Evolutionary conservation across 2,888 invertebrate genomes (phyloP), one percentile per base, ranked within the genome.

Genomic region (Platycheirus rosarum): DNA sequence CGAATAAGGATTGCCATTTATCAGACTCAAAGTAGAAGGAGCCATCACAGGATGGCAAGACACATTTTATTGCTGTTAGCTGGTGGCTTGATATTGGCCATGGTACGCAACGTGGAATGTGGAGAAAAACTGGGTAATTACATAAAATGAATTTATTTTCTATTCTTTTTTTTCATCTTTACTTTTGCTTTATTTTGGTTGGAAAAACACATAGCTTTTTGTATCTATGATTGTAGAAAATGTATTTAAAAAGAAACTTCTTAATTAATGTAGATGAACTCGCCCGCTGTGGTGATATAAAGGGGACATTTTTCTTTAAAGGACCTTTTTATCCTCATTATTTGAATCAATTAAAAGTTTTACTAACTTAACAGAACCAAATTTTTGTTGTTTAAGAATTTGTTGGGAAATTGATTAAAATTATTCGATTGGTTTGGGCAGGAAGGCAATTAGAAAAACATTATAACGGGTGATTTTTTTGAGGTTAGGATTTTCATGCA

Each of bases 91-190:
- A 82, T 82, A 82, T 53, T 82, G 48, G 23, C 62, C 49, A 14
- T 63, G 63, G n/a, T 76, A 82, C 76, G 62, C 60, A 71, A 55
- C 35, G 82, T 82, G 32, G 82, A 82, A 35, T 82, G 82, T 40
- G 82, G 82, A 76, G 82, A 82, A 40, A 82, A 82, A 71, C 49
- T 82, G 62, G 82, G 82, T 82, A 71, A 71, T 71, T 82, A 71
- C 40, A 55, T 57, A 20, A 62, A 57, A 57, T n/a, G n/a, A n/a
- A n/a, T n/a, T n/a, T n/a, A n/a, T n/a, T n/a, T n/a, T n/a, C n/a
- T n/a, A n/a, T n/a, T n/a, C n/a, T n/a, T n/a, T n/a, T n/a, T n/a
- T n/a, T n/a, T n/a, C n/a, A n/a, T n/a, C n/a, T n/a, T n/a, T 51
- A 65, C 42, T 23, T 23, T 46, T 63, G 9, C 8, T 48, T 48